Conservation (phyloP, 2,797 vertebrate species). For the Gobionotothen gibberifrons region DNA sequence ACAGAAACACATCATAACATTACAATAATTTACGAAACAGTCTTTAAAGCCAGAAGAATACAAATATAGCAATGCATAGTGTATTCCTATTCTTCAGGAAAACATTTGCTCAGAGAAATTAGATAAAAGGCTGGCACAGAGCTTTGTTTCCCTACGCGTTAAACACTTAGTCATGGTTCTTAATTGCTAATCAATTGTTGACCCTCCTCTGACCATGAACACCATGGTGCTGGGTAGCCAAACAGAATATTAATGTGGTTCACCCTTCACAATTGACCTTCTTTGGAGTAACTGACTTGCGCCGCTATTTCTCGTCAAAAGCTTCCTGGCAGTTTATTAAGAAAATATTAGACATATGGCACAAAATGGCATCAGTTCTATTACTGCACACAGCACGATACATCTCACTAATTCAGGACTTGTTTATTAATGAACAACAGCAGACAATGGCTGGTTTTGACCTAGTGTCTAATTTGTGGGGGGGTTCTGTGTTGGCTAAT, state of each 20-base stretch:
- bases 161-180: slow-evolving; percentile 49
- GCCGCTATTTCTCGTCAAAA: not conserved
- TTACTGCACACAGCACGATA: not conserved
- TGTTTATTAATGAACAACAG: not conserved
- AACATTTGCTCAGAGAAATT: slow-evolving; percentile 35
- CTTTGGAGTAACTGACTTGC: slow-evolving; percentile 15
- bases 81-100: not conserved
- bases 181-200: slow-evolving; percentile 74
- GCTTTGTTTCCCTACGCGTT: slow-evolving; percentile 49
- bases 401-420: not conserved
- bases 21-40: no score
- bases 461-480: not conserved
- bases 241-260: slow-evolving; percentile 69
- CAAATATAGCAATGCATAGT: not conserved
- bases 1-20: no score
- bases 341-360: slow-evolving; percentile 3
- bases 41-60: no score
- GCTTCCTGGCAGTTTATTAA: not conserved
- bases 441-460: not conserved
- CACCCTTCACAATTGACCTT: slow-evolving; percentile 48
- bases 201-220: slow-evolving; percentile 54
- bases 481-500: not conserved
- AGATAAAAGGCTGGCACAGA: slow-evolving; percentile 28
- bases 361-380: slow-evolving; percentile 3
- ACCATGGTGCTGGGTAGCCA: slow-evolving; percentile 41